phyloP scores from a whole-genome alignment of 92 coral and sea anemone genomes.

The Actinernus sp. region DNA sequence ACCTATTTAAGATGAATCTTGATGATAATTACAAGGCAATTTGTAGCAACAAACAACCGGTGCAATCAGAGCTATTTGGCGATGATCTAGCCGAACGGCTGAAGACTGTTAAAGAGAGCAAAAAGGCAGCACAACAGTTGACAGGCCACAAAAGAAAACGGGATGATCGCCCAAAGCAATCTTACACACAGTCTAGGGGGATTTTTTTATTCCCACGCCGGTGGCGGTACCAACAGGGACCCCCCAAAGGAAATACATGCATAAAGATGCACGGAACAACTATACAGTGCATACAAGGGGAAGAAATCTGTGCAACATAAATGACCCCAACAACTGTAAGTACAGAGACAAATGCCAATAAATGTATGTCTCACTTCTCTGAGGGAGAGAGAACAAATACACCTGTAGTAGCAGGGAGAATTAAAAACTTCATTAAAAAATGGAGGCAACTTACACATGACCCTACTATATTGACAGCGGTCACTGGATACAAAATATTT shows the following conservation, averaged over 20 bases:
- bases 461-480: conserved; percentile 21
- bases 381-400: too few species aligned
- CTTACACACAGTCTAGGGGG: conserved; percentile 12
- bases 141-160: conserved; percentile 25
- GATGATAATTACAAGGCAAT: conserved; percentile 37
- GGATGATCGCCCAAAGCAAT: conserved; percentile 1
- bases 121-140: conserved; percentile 37
- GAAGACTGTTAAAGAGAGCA: conserved; percentile 34
- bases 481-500: conserved; percentile 25
- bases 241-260: too few species aligned
- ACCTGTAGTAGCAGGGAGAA: too few species aligned
- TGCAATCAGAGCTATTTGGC: conserved; percentile 48
- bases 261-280: too few species aligned
- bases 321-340: too few species aligned
- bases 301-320: too few species aligned
- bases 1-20: conserved; percentile 53
- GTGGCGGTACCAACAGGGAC: conserved; percentile 15
- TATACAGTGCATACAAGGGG: too few species aligned
- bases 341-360: too few species aligned
- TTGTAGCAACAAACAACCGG: conserved; percentile 15
- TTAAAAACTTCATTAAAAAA: too few species aligned
- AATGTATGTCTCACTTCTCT: too few species aligned
- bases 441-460: too few species aligned
- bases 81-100: conserved; percentile 37
- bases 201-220: conserved; percentile 14